phyloP scores from a whole-genome alignment of 2,888 invertebrate genomes.

The Abrostola triplasia region DNA sequence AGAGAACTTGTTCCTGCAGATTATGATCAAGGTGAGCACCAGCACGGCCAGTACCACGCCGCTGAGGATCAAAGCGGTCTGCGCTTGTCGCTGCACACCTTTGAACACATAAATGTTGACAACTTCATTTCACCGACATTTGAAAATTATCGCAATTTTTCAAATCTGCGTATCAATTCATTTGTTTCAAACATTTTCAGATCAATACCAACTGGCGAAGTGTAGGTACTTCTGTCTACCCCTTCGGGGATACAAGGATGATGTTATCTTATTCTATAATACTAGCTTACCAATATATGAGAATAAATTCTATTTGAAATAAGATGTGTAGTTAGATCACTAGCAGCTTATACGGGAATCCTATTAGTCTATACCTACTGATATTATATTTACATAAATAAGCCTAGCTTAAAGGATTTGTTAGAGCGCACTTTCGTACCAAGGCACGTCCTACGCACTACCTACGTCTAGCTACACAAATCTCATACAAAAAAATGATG shows the following conservation, averaged over 20 bases:
- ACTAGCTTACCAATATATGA: too few species aligned
- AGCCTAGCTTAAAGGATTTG: too few species aligned
- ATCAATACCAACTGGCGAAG: too few species aligned
- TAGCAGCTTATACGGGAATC: background rate
- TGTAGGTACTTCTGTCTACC: too few species aligned
- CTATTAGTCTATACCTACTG: slow-evolving; percentile 23
- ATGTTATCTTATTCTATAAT: too few species aligned
- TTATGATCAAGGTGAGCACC: slow-evolving; percentile 72
- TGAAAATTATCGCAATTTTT: too few species aligned
- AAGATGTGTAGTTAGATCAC: too few species aligned
- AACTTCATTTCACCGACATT: slow-evolving; percentile 8
- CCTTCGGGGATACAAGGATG: too few species aligned
- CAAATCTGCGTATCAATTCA: too few species aligned
- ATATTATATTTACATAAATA: background rate
- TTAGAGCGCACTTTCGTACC: too few species aligned
- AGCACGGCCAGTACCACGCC: slow-evolving; percentile 78
- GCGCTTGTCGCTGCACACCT: slow-evolving; percentile 82
- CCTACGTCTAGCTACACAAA: slow-evolving; percentile 13
- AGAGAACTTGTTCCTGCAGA: slow-evolving; percentile 76
- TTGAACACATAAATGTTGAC: slow-evolving; percentile 35
- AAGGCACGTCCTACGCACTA: background rate
- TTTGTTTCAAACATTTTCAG: too few species aligned
- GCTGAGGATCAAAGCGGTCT: slow-evolving; percentile 79
- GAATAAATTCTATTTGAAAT: too few species aligned
- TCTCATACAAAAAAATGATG: slow-evolving; percentile 32